phyloP scores from a whole-genome alignment of 2,113 vertebrate genomes.

The Beaufortia kweichowensis region DNA sequence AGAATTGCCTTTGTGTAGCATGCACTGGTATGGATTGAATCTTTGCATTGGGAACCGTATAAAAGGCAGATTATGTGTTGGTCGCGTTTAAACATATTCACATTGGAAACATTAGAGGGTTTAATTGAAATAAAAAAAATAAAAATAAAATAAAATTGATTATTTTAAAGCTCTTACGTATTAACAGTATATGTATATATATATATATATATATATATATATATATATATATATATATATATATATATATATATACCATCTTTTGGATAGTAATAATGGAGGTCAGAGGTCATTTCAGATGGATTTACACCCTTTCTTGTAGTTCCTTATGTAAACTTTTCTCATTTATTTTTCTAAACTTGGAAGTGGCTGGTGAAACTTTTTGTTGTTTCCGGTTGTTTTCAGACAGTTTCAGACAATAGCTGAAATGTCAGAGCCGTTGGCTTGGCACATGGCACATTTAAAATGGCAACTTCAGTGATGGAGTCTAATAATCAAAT shows the following conservation, averaged over 20 bases:
- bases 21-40: constrained; percentile 14
- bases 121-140: no score
- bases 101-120: not conserved
- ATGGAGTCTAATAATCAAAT: constrained; percentile 9
- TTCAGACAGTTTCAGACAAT: constrained; percentile 36
- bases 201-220: no score
- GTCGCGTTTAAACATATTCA: not conserved
- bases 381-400: no score
- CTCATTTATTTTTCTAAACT: constrained; percentile 28
- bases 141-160: no score
- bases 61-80: not conserved
- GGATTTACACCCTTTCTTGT: constrained; percentile 35
- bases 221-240: no score
- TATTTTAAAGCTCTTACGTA: not conserved
- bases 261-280: constrained; percentile 4
- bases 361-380: constrained; percentile 4
- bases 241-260: no score
- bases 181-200: no score
- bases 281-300: not conserved
- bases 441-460: constrained; percentile 46
- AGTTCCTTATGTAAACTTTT: no score
- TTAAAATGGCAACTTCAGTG: constrained; percentile 39
- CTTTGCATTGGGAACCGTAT: not conserved
- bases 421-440: constrained; percentile 43
- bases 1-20: constrained; percentile 37